phyloP scores from a whole-genome alignment of 1,140 invertebrate genomes.

The Ptiloglossa arizonensis region DNA sequence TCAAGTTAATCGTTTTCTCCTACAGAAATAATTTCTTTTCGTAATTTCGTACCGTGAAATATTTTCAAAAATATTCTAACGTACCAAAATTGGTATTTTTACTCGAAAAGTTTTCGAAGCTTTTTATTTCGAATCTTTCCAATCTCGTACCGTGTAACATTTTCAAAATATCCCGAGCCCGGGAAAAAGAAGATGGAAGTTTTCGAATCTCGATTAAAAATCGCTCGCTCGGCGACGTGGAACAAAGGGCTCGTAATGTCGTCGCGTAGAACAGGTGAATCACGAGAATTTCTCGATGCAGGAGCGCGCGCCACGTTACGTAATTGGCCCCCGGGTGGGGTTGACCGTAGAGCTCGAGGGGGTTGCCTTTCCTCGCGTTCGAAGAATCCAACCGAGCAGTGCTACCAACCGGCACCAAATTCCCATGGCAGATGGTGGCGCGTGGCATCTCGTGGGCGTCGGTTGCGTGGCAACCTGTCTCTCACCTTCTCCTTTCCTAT shows the following conservation, averaged over 20 bases:
- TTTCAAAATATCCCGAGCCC: no score
- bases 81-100: no score
- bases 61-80: no score
- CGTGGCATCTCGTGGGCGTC: slow-evolving; percentile 74
- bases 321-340: slow-evolving; percentile 19
- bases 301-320: not conserved
- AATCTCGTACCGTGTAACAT: no score
- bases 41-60: no score
- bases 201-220: no score
- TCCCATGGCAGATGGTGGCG: slow-evolving; percentile 50
- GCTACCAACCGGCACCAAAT: not conserved
- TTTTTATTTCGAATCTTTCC: no score
- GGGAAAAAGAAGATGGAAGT: no score
- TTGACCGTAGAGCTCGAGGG: not conserved
- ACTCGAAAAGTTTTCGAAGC: no score
- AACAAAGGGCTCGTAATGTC: not conserved
- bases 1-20: no score
- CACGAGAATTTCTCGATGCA: not conserved
- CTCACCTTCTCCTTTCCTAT: slow-evolving; percentile 53
- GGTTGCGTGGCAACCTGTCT: slow-evolving; percentile 74
- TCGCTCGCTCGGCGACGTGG: not conserved
- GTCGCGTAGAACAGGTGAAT: no score
- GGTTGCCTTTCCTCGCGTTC: not conserved
- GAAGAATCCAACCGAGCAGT: not conserved
- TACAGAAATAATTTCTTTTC: no score